Evolutionary conservation across 2,797 vertebrate genomes (phyloP), one percentile per base, ranked within the genome.

Genomic region (Betta splendens): DNA sequence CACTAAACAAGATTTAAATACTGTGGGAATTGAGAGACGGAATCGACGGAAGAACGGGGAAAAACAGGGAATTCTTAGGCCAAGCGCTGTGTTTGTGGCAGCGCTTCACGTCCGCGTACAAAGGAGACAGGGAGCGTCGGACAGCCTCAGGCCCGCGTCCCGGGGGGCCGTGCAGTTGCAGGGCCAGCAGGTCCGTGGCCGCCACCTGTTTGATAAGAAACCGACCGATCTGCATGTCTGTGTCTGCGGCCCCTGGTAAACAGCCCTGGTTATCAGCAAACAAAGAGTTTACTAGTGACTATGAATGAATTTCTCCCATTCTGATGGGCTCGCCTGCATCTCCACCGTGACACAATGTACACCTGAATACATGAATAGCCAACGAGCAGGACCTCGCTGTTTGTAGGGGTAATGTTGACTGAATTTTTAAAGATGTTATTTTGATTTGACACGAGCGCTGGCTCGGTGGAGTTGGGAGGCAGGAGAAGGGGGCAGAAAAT

Each of bases 321-420:
- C 87, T 89, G 90, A 91, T 90, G 85, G 61, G 64, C 74, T 71
- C 71, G 79, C 56, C 48, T 74, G 72, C 77, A 72, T 80, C 74
- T 64, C 71, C 48, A 39, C 81, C 77, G 84, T 86, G 90, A 91
- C 89, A 90, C 87, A 86, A 87, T 86, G 87, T 90, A 90, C 79
- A 85, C 81, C 89, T 60, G 89, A 86, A 91, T 91, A 89, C 87
- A 91, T 92, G 90, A 92, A 92, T 92, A 90, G 80, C 60, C 87
- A 92, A 90, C 80, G 75, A 87, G 83, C 53, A 75, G 64, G 72
- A 69, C 75, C 70, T 60, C 20, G 71, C 82, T 80, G 86, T 87
- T 90, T 87, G 83, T 87, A 79, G 70, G 84, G 78, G 73, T 58
- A 48, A 79, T 88, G 85, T 86, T 89, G 84, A 89, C 90, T 89